These are phyloP conservation scores for Pachypsylla venusta DNA, from an alignment of 1,140 invertebrate genomes.

Conservation along the genomic window DNA sequence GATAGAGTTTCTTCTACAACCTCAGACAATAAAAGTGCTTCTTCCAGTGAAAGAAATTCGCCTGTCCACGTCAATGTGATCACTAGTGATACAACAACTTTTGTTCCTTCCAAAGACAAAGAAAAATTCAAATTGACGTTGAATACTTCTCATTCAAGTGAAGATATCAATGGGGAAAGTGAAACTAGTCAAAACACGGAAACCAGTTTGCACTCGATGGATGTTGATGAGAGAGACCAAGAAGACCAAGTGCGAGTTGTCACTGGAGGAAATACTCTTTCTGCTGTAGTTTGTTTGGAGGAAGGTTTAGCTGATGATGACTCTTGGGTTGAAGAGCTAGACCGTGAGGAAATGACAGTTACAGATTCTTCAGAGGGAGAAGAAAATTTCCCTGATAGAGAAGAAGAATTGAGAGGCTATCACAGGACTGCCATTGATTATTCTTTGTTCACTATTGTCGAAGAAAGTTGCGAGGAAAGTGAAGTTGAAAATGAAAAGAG, in stretches of 20 bases:
- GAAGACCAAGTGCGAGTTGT: conserved; percentile 39
- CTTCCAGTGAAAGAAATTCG: conserved; percentile 9
- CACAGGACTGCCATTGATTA: conserved; percentile 69
- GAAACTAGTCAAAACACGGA: background rate
- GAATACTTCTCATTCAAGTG: conserved; percentile 28
- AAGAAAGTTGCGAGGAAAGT: conserved; percentile 85
- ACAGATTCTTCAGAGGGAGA: conserved; percentile 40
- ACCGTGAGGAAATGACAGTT: conserved; percentile 44
- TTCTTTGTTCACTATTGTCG: conserved; percentile 80
- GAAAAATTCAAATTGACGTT: conserved; percentile 32
- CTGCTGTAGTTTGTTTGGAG: conserved; percentile 56
- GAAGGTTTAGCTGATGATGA: conserved; percentile 72
- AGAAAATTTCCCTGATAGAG: conserved; percentile 32
- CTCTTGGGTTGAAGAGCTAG: conserved; percentile 71
- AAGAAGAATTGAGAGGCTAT: conserved; percentile 65
- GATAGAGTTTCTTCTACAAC: conserved; percentile 34
- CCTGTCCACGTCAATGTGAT: conserved; percentile 43
- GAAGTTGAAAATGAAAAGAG: conserved; percentile 46
- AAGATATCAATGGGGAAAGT: background rate
- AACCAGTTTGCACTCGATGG: background rate
- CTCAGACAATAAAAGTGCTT: conserved; percentile 1
- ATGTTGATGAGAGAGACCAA: conserved; percentile 16
- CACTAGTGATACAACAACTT: conserved; percentile 50
- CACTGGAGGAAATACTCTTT: conserved; percentile 44
- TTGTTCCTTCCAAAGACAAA: conserved; percentile 23